Evolutionary conservation across 2,797 vertebrate species (phyloP).

Genomic region (Anguilla anguilla): DNA sequence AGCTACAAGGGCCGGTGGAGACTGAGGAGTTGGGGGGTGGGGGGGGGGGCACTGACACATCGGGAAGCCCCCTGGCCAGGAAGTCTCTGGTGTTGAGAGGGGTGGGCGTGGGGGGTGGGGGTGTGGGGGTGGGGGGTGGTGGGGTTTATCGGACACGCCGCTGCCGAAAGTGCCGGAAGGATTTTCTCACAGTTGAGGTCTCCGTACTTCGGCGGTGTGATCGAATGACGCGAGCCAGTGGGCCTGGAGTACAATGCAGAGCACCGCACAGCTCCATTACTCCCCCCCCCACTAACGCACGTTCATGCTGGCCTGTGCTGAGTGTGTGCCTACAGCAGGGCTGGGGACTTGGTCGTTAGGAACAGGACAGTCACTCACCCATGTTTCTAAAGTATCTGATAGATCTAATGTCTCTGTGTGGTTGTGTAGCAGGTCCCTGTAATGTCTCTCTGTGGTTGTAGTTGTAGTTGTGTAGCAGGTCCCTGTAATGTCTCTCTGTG

Average conservation of each 20-base stretch:
- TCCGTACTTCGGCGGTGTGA: background rate
- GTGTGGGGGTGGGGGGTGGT: too few species aligned
- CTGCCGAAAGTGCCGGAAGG: background rate
- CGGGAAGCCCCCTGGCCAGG: background rate
- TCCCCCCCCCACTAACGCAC: too few species aligned
- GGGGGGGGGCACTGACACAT: background rate
- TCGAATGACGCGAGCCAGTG: background rate
- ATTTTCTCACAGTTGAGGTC: background rate
- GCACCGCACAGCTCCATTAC: too few species aligned
- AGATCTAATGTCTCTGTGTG: too few species aligned
- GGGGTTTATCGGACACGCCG: constrained; percentile 21
- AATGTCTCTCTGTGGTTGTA: too few species aligned
- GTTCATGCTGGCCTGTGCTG: too few species aligned
- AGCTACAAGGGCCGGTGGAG: constrained; percentile 36
- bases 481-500: background rate
- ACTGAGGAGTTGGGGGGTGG: background rate
- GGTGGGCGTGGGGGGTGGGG: constrained; percentile 17
- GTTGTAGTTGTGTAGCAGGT: too few species aligned
- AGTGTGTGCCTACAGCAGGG: too few species aligned
- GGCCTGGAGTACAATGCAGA: background rate
- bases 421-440: too few species aligned
- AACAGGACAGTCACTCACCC: too few species aligned
- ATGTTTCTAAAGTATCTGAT: too few species aligned
- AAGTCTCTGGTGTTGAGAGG: background rate
- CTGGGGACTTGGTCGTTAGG: too few species aligned